Conservation (phyloP, 2,113 vertebrate species). For the Rallus limicola region DNA sequence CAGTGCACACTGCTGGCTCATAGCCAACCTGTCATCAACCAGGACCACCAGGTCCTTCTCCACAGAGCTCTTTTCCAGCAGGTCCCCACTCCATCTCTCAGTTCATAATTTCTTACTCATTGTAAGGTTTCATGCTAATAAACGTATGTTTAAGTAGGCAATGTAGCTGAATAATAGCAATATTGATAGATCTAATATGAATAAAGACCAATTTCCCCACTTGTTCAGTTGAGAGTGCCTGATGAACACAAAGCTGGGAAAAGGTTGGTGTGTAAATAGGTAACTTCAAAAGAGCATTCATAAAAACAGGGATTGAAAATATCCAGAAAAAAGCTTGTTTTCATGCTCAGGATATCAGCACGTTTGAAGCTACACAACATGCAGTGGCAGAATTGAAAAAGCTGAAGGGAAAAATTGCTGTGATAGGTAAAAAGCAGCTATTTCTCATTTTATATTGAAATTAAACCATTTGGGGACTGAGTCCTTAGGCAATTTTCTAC, state of each 20-base stretch:
- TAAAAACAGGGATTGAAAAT: constrained; percentile 17
- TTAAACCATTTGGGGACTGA: constrained; percentile 31
- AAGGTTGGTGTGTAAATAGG: not conserved
- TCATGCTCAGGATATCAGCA: not conserved
- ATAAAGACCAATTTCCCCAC: not conserved
- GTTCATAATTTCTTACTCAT: not conserved
- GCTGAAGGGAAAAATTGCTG: constrained; percentile 40
- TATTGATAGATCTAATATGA: not conserved
- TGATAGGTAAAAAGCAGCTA: constrained; percentile 30
- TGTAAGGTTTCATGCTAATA: not conserved
- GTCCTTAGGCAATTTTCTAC: constrained; percentile 46
- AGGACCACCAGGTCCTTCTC: too few species aligned
- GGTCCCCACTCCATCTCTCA: not conserved
- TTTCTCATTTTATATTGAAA: constrained; percentile 52
- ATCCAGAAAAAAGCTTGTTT: constrained; percentile 35
- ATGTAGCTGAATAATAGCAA: not conserved
- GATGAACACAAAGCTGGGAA: not conserved
- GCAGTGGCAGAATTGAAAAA: constrained; percentile 13
- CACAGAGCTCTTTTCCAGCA: too few species aligned
- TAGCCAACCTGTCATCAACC: too few species aligned
- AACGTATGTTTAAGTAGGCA: not conserved
- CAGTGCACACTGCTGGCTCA: too few species aligned
- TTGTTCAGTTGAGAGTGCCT: not conserved
- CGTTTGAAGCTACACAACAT: constrained; percentile 9
- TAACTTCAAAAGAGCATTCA: not conserved